Conservation (phyloP, 2,888 invertebrate genomes). For the Ochropleura leucogaster region DNA sequence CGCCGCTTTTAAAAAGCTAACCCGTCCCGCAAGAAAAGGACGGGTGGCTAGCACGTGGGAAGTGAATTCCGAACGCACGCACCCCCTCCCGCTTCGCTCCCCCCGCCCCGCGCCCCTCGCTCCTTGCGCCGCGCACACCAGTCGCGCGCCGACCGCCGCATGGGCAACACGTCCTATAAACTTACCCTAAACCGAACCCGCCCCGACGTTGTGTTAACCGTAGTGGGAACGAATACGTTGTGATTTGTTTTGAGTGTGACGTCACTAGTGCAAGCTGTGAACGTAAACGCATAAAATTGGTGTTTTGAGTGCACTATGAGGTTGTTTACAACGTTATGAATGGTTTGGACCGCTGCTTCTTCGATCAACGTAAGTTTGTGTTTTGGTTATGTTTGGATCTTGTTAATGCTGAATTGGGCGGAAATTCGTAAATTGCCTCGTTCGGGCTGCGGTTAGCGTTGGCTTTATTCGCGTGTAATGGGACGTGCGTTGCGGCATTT, state of each 20-base stretch:
- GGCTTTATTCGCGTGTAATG: slow-evolving; percentile 80
- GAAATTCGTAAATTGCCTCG: slow-evolving; percentile 78
- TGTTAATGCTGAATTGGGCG: slow-evolving; percentile 73
- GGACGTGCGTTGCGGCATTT: slow-evolving; percentile 77
- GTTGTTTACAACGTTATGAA: slow-evolving; percentile 89
- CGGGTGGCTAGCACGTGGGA: slow-evolving; percentile 88
- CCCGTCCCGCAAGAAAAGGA: slow-evolving; percentile 89
- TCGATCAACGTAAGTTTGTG: slow-evolving; percentile 90
- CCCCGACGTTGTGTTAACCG: slow-evolving; percentile 80
- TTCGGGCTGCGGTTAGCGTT: slow-evolving; percentile 80
- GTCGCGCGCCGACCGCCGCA: slow-evolving; percentile 89
- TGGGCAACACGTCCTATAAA: slow-evolving; percentile 78
- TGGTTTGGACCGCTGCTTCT: slow-evolving; percentile 90
- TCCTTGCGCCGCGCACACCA: slow-evolving; percentile 84
- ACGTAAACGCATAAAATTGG: slow-evolving; percentile 81
- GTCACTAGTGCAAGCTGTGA: slow-evolving; percentile 83
- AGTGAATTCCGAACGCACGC: slow-evolving; percentile 90
- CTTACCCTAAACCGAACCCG: slow-evolving; percentile 52
- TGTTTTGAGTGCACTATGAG: slow-evolving; percentile 89
- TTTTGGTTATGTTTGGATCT: slow-evolving; percentile 77
- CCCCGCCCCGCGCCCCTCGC: slow-evolving; percentile 71
- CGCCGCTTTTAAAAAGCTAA: slow-evolving; percentile 88
- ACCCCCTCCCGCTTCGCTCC: slow-evolving; percentile 79
- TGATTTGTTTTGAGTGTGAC: slow-evolving; percentile 89
- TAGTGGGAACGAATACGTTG: slow-evolving; percentile 86